phyloP scores from a whole-genome alignment of 2,797 vertebrate genomes.

The Hypotaenidia philippensis region DNA sequence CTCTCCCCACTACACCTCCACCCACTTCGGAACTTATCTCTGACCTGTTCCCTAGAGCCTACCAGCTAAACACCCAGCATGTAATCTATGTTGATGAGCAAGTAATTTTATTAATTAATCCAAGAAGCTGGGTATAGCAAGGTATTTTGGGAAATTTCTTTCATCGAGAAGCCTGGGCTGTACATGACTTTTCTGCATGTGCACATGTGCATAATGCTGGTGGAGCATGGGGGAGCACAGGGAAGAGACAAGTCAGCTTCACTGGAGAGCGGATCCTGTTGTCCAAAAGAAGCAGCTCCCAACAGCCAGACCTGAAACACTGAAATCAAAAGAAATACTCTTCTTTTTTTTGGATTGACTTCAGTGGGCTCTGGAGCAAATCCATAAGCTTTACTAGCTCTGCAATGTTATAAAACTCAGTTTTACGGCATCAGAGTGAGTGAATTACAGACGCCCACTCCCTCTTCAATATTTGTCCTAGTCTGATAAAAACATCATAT shows the following conservation, averaged over 20 bases:
- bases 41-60: background rate
- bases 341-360: background rate
- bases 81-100: slow-evolving; percentile 52
- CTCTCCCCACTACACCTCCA: background rate
- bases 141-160: background rate
- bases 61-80: slow-evolving; percentile 10
- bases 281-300: background rate
- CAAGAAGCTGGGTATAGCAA: background rate
- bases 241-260: background rate
- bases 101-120: slow-evolving; percentile 61
- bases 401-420: background rate
- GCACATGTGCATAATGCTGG: background rate
- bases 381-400: background rate
- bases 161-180: background rate
- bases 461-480: background rate
- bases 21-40: background rate
- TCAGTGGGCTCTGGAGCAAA: background rate
- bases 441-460: background rate
- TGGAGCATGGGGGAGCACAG: background rate
- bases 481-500: background rate
- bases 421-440: background rate
- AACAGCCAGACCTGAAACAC: background rate
- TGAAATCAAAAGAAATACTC: background rate
- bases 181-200: background rate
- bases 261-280: background rate